Evolutionary conservation across 2,113 vertebrate genomes (phyloP).

Genomic region (Poeciliopsis occidentalis): DNA sequence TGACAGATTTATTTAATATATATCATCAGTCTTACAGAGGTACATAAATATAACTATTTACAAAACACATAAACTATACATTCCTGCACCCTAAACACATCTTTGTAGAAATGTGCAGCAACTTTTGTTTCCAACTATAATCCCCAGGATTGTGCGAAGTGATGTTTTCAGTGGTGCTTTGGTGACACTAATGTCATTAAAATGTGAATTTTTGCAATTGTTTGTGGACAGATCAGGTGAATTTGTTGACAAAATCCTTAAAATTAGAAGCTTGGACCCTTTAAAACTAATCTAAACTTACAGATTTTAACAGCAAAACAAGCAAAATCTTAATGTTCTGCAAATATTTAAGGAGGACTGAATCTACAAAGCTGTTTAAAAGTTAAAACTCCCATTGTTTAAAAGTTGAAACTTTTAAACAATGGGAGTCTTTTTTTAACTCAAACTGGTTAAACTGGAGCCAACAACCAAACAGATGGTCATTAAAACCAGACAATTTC

Average conservation of each 20-base stretch:
- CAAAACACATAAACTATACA: slow-evolving; percentile 55
- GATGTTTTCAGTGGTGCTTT: not conserved
- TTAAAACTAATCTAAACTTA: not conserved
- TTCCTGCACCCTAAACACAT: slow-evolving; percentile 54
- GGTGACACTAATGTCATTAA: not conserved
- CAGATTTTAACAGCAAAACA: not conserved
- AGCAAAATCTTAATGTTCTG: too few species aligned
- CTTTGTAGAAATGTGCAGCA: slow-evolving; percentile 18
- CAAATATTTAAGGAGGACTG: too few species aligned
- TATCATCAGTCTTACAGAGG: slow-evolving; percentile 30
- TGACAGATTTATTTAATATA: slow-evolving; percentile 15
- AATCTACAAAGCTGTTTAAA: too few species aligned
- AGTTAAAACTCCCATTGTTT: too few species aligned
- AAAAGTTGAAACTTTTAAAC: too few species aligned
- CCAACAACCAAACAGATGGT: too few species aligned
- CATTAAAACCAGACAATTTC: too few species aligned
- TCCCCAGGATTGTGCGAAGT: slow-evolving; percentile 38
- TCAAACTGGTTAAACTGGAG: too few species aligned
- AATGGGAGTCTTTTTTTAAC: too few species aligned
- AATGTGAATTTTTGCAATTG: not conserved
- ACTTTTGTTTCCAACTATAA: slow-evolving; percentile 1
- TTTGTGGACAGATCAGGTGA: not conserved
- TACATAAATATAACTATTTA: slow-evolving; percentile 76
- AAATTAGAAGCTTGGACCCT: not conserved
- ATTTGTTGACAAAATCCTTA: not conserved